phyloP scores from a whole-genome alignment of 1,140 invertebrate species.

The Triops longicaudatus region DNA sequence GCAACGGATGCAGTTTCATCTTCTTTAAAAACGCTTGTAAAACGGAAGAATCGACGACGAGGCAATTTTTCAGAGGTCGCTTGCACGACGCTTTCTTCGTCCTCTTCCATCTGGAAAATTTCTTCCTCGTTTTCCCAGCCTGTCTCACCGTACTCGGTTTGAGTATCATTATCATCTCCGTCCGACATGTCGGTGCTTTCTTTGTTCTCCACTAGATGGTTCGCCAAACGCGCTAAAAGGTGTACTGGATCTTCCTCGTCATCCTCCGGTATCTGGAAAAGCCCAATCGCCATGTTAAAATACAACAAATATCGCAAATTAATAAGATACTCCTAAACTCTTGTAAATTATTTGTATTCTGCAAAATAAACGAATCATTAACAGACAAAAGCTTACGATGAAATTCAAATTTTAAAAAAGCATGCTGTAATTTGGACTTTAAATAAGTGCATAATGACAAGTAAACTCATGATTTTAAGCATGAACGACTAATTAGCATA shows the following conservation, averaged over 20 bases:
- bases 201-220: neutral
- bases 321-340: too few relatives aligned
- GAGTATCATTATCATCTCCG: neutral
- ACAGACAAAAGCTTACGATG: too few relatives aligned
- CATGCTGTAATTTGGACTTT: too few relatives aligned
- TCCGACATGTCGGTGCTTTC: slow-evolving; percentile 16
- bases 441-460: too few relatives aligned
- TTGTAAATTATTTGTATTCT: too few relatives aligned
- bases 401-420: too few relatives aligned
- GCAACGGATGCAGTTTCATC: neutral
- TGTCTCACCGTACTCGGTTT: neutral
- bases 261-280: neutral
- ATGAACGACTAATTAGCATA: too few relatives aligned
- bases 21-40: neutral
- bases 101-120: neutral
- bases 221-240: slow-evolving; percentile 22
- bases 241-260: slow-evolving; percentile 17
- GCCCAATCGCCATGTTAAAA: neutral
- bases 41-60: neutral
- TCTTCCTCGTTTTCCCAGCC: neutral
- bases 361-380: too few relatives aligned
- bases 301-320: too few relatives aligned
- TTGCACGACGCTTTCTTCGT: neutral
- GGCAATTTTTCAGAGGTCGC: neutral
- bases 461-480: too few relatives aligned